Base-by-base conservation (phyloP, 2,113 vertebrate species). In the Cynoglossus semilaevis region DNA sequence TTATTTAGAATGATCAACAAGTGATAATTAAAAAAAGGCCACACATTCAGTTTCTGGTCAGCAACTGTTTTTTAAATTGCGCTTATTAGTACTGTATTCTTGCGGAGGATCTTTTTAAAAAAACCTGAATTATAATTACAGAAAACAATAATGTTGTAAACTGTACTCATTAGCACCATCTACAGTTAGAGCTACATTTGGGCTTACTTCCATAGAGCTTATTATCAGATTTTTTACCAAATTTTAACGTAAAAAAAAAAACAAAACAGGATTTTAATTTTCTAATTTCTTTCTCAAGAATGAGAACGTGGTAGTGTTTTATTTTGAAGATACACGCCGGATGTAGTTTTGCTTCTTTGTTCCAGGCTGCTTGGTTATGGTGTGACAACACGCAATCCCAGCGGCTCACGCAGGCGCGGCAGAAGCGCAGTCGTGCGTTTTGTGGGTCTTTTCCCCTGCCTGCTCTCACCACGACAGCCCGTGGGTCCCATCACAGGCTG, bases 291-390 rank as follows among this genome's bases (percentile, higher is more conserved):
- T 42, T 48, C 15, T 29, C 3, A 29, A 29, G 2, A 29, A 6
- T 3, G 4, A 44, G 42, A 44, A 4, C 42, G 42, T 44, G 8
- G 1, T 2, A 43, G 4, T 10, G 1, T 52, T 60, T 70, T 47
- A 63, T 44, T 63, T 46, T 60, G 43, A 67, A 66, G 17, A 22
- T 1, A 9, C 14, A 5, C 8, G 22, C 42, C 34, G 59, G 67
- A 71, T 1, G 7, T 49, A 4, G 19, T 2, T 14, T 8, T 29
- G 12, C 18, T 17, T 49, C 13, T 19, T 40, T 10, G 16, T 10
- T 16, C 17, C 3, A 0, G 14, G 8, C 5, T 2, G 4, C 16
- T 54, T 62, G 10, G 54, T 10, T 3, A 7, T 8, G 14, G 9
- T 19, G 11, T 1, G 12, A 13, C 15, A 2, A 5, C 16, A 2